Evolutionary conservation across 2,797 vertebrate species (phyloP).

Genomic region (Paramormyrops hopkinsi): DNA sequence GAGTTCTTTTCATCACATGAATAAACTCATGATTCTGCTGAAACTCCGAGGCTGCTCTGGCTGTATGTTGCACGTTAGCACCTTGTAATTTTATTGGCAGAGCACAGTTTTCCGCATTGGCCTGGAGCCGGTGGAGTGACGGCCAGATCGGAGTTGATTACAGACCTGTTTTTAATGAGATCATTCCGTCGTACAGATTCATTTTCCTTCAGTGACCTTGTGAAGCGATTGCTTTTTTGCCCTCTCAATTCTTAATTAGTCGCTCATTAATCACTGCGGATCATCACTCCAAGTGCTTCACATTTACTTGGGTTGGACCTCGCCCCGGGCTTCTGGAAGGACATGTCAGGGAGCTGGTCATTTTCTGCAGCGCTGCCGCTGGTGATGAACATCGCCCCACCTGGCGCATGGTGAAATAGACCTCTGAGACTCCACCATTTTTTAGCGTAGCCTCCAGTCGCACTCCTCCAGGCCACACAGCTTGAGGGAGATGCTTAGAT

Average conservation of each 20-base stretch:
- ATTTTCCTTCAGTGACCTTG: conserved; percentile 20
- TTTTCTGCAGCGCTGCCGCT: background rate
- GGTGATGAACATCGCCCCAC: background rate
- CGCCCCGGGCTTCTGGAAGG: background rate
- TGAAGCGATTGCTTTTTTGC: background rate
- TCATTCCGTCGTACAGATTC: background rate
- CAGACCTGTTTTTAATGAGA: conserved; percentile 17
- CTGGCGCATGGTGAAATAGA: background rate
- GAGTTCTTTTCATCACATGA: background rate
- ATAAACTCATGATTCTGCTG: background rate
- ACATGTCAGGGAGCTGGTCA: background rate
- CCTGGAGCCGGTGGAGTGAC: background rate
- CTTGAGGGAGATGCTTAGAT: background rate
- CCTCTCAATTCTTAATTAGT: background rate
- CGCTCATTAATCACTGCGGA: no score
- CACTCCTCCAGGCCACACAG: background rate
- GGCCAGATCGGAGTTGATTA: conserved; percentile 15
- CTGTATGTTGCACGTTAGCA: background rate
- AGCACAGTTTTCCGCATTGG: background rate
- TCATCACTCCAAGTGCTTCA: background rate
- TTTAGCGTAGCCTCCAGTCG: background rate
- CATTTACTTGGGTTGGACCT: background rate
- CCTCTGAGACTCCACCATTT: background rate
- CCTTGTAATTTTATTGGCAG: conserved; percentile 3
- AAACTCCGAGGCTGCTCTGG: background rate